A percentile compares a stretch with the other conserved stretches of the same genome.
phyloP scores from a whole-genome alignment of 2,888 invertebrate genomes.

The Piscicola geometra region DNA sequence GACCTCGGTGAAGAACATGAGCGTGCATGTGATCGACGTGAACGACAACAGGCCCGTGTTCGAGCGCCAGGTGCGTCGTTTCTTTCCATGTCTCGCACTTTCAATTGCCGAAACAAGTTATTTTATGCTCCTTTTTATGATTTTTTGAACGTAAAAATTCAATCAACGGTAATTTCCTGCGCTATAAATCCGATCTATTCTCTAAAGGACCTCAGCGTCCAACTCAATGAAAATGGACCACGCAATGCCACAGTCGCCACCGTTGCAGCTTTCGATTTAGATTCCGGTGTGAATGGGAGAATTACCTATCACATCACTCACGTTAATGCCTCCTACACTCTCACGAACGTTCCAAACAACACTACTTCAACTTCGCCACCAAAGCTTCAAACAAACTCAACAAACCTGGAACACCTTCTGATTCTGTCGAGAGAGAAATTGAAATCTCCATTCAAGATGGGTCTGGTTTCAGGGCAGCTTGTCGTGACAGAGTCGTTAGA shows the following conservation, averaged over 20 bases:
- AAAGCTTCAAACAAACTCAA: not conserved
- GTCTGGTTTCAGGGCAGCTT: not conserved
- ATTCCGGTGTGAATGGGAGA: not conserved
- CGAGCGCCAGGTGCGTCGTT: not conserved
- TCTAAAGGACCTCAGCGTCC: not conserved
- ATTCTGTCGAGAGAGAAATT: too few relatives aligned
- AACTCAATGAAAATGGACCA: not conserved
- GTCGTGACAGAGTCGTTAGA: not conserved
- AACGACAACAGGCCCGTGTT: conserved; percentile 35
- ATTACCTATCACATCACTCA: not conserved
- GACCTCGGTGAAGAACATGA: not conserved
- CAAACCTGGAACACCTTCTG: conserved; percentile 4
- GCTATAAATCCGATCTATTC: not conserved
- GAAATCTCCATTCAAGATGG: not conserved
- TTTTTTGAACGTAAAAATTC: not conserved
- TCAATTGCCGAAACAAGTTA: too few relatives aligned
- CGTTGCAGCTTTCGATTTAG: not conserved
- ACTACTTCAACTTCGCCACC: not conserved
- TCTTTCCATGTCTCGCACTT: not conserved
- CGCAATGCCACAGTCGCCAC: not conserved
- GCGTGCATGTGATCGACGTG: conserved; percentile 25
- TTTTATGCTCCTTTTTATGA: not conserved
- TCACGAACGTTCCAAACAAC: not conserved
- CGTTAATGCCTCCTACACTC: not conserved
- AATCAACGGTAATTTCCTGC: not conserved